Evolutionary conservation across 2,888 invertebrate species (phyloP).

Genomic region (Rhodophaea formosa): DNA sequence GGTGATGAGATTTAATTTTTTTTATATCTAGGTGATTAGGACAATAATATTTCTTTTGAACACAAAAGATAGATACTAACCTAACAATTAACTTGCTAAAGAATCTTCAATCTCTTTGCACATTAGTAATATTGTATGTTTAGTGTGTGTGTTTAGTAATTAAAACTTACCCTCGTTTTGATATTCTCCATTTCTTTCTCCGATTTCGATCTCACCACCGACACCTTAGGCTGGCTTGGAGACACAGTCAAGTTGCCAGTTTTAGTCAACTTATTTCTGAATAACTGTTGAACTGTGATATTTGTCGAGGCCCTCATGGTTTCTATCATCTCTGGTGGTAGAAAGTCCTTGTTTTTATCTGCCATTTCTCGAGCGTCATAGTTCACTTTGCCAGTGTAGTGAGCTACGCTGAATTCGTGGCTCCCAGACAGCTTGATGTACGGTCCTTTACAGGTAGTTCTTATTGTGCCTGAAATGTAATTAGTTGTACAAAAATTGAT

Average conservation of each 20-base stretch:
- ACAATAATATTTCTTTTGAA: too few species aligned
- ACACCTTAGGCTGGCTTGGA: slow-evolving; percentile 57
- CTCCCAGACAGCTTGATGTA: slow-evolving; percentile 80
- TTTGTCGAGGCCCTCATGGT: slow-evolving; percentile 89
- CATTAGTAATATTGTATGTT: too few species aligned
- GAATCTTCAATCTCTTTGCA: too few species aligned
- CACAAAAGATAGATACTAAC: too few species aligned
- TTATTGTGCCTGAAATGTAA: slow-evolving; percentile 75
- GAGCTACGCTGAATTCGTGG: slow-evolving; percentile 91
- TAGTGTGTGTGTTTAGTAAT: too few species aligned
- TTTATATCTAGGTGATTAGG: too few species aligned
- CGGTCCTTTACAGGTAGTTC: slow-evolving; percentile 73
- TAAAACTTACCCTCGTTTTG: slow-evolving; percentile 74
- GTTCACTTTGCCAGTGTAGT: slow-evolving; percentile 93
- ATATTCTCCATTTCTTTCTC: slow-evolving; percentile 73
- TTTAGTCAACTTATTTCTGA: slow-evolving; percentile 90
- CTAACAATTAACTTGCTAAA: too few species aligned
- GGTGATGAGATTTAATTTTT: too few species aligned
- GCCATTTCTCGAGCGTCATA: slow-evolving; percentile 92
- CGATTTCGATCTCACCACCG: slow-evolving; percentile 55
- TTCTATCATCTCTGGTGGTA: slow-evolving; percentile 94
- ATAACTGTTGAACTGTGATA: slow-evolving; percentile 87
- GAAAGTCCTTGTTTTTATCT: slow-evolving; percentile 94
- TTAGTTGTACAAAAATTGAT: neutral
- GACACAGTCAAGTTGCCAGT: slow-evolving; percentile 90